Evolutionary conservation across 2,797 vertebrate genomes (phyloP), one percentile per base, ranked within the genome.

Genomic region (Poliocrania exsul): DNA sequence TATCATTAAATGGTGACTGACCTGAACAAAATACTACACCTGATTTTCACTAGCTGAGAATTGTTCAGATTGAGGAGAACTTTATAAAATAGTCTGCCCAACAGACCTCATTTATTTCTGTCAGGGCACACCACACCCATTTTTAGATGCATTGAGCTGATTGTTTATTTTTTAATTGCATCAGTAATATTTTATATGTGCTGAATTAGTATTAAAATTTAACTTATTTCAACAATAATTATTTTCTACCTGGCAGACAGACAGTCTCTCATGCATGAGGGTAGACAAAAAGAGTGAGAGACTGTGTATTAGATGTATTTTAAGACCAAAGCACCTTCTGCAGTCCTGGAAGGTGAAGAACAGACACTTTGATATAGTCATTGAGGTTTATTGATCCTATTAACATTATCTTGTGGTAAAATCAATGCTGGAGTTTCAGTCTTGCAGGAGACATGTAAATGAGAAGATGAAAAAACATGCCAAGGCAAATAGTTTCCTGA

Each of bases 351-450:
- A 88, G 94, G 88, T 94, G 80, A 92, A 96, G 88, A 96, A 91
- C 88, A 94, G 95, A 96, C 93, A 71, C 95, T 97, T 97, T 95
- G 96, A 95, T 98, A 97, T 72, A 94, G 95, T 97, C 91, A 71
- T 97, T 71, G 96, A 51, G 88, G 94, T 72, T 97, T 98, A 98
- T 98, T 87, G 98, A 98, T 98, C 95, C 92, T 98, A 97, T 98
- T 98, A 98, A 97, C 97, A 97, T 98, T 97, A 97, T 97, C 97
- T 98, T 96, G 95, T 94, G 69, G 95, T 85, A 86, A 97, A 94
- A 98, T 98, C 97, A 77, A 98, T 98, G 97, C 75, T 81, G 71
- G 89, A 93, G 93, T 96, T 98, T 96, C 86, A 74, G 97, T 95
- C 96, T 97, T 97, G 88, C 77, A 97, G 97, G 96, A 97, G 96